Evolutionary conservation across 2,797 vertebrate species (phyloP).

Genomic region (Siniperca undulata): DNA sequence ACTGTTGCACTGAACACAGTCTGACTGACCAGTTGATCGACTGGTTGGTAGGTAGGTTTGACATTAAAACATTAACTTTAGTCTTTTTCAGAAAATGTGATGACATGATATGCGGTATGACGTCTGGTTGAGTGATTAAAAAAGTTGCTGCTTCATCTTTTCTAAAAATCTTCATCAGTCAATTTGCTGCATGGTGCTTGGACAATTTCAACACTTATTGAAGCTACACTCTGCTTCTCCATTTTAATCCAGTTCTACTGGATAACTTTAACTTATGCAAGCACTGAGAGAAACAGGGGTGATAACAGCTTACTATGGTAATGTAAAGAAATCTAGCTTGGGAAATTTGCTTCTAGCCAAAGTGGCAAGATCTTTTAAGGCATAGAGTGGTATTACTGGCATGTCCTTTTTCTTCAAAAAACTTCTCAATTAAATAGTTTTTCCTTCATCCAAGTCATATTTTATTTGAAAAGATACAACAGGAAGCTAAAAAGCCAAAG

Average conservation of each 20-base stretch:
- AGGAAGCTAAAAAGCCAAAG: constrained; percentile 10
- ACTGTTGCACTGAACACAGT: too few relatives aligned
- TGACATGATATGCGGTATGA: background rate
- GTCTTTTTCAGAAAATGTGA: background rate
- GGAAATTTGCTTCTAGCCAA: background rate
- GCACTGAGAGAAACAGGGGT: background rate
- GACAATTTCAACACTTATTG: background rate
- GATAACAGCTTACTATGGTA: background rate
- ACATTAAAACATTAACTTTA: background rate
- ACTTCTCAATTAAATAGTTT: background rate
- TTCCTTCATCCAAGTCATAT: constrained; percentile 10
- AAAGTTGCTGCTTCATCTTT: background rate
- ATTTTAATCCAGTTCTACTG: background rate
- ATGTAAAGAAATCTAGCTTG: background rate
- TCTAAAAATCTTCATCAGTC: background rate
- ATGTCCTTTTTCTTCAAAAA: background rate
- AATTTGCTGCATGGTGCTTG: background rate
- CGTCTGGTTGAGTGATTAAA: background rate
- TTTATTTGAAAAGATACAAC: constrained; percentile 10
- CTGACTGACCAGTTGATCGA: background rate
- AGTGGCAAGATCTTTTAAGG: background rate
- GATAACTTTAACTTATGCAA: background rate
- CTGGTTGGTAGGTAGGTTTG: background rate
- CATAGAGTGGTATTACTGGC: background rate
- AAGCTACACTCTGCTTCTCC: background rate